These are phyloP conservation scores for Huso huso DNA, from an alignment of 2,797 vertebrate genomes.

Conservation along the genomic window DNA sequence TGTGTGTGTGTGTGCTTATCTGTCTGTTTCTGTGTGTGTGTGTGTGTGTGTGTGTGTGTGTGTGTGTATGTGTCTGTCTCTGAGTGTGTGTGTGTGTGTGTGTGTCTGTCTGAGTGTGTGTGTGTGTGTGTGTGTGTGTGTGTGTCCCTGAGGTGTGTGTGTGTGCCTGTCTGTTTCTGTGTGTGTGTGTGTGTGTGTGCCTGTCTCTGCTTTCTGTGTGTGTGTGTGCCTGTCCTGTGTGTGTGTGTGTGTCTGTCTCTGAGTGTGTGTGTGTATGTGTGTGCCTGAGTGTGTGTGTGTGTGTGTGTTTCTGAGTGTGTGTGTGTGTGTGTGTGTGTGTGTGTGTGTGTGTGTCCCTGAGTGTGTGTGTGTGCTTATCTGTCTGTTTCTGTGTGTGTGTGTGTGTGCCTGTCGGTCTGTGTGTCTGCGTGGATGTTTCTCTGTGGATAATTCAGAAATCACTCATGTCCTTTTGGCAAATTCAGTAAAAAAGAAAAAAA, in stretches of 20 bases:
- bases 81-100: conserved; percentile 8
- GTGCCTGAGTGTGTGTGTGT: conserved; percentile 8
- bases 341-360: conserved; percentile 18
- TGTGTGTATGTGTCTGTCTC: neutral
- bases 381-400: conserved; percentile 10
- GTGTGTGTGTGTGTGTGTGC: conserved; percentile 18
- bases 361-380: conserved; percentile 17
- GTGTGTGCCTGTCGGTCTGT: conserved; percentile 8
- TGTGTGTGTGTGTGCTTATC: too few relatives aligned
- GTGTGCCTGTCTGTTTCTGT: conserved; percentile 32
- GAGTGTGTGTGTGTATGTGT: too few relatives aligned
- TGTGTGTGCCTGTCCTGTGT: too few relatives aligned
- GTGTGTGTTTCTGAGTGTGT: conserved; percentile 4
- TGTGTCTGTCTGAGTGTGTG: conserved; percentile 4
- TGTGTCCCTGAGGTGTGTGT: conserved; percentile 20
- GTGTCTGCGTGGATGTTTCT: conserved; percentile 36
- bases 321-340: conserved; percentile 12
- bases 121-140: neutral
- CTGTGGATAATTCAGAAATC: conserved; percentile 33
- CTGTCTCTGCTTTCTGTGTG: conserved; percentile 5
- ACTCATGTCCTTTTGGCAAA: conserved; percentile 42
- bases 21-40: too few relatives aligned
- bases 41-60: neutral
- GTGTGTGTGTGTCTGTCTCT: too few relatives aligned
- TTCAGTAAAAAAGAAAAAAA: conserved; percentile 27